Evolutionary conservation across 2,888 invertebrate species (phyloP).

Genomic region (Malthinus flaveolus): DNA sequence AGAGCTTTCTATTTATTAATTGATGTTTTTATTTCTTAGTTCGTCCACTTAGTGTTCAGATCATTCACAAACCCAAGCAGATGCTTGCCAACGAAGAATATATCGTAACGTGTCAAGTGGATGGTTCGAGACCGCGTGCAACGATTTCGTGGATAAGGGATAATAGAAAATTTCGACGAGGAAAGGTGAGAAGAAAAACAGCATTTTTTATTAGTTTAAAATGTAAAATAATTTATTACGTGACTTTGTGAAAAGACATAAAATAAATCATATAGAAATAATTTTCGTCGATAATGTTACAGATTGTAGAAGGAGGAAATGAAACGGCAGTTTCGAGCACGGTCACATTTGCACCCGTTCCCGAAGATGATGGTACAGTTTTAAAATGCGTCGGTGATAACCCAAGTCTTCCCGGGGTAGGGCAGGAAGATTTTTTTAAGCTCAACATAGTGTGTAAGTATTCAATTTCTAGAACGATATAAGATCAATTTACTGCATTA

Average conservation of each 20-base stretch:
- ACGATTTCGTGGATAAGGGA: conserved; percentile 84
- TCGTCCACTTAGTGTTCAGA: conserved; percentile 76
- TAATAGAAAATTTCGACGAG: conserved; percentile 74
- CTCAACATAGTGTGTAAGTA: conserved; percentile 90
- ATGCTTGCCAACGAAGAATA: conserved; percentile 80
- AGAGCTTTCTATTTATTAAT: not conserved
- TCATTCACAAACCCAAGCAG: conserved; percentile 74
- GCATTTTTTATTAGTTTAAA: too few relatives aligned
- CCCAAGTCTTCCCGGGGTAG: conserved; percentile 73
- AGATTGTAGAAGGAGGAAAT: conserved; percentile 68
- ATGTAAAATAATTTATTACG: too few relatives aligned
- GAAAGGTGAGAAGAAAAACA: conserved; percentile 63
- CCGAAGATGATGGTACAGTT: conserved; percentile 82
- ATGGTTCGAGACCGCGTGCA: conserved; percentile 85
- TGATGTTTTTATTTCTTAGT: conserved; percentile 61
- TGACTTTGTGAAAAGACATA: too few relatives aligned
- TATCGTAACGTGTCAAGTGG: conserved; percentile 78
- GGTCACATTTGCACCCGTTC: conserved; percentile 77
- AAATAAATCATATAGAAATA: not conserved
- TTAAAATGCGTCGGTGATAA: conserved; percentile 87
- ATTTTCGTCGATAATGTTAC: conserved; percentile 33
- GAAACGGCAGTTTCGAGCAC: conserved; percentile 77
- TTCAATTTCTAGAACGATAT: not conserved
- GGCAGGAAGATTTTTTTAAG: conserved; percentile 79
- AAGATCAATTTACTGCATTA: too few relatives aligned